These are phyloP conservation scores for Diploptera punctata DNA, from an alignment of 2,888 invertebrate genomes.

Conservation along the genomic window DNA sequence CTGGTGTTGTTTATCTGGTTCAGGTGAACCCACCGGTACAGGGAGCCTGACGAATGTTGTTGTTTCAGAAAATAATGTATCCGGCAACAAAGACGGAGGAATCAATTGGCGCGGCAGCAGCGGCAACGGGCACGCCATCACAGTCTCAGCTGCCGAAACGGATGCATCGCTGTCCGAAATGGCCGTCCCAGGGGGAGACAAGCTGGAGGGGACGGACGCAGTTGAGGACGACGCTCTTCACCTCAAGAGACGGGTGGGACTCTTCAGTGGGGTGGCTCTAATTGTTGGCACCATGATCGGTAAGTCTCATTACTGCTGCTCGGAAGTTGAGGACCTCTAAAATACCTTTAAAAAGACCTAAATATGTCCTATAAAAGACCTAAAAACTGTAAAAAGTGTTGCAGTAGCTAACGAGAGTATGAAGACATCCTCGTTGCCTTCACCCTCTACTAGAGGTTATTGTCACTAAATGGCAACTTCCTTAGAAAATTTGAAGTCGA, in stretches of 20 bases:
- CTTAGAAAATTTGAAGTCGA: no score
- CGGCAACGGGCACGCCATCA: conserved; percentile 20
- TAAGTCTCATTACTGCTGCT: conserved; percentile 49
- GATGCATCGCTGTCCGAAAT: conserved; percentile 42
- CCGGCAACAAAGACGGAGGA: conserved; percentile 25
- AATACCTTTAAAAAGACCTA: no score
- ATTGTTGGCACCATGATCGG: conserved; percentile 99
- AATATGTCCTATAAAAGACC: no score
- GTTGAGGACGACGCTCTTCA: conserved; percentile 96
- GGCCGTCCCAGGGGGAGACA: conserved; percentile 55
- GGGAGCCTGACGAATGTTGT: not conserved
- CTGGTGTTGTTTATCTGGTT: no score
- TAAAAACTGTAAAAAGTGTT: no score
- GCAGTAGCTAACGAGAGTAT: no score
- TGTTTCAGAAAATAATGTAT: conserved; percentile 33
- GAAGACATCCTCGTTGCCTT: no score
- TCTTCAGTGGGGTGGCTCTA: conserved; percentile 98
- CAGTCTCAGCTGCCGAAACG: conserved; percentile 12
- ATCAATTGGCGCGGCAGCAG: conserved; percentile 23
- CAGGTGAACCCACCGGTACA: conserved; percentile 6
- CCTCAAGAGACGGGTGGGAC: conserved; percentile 99
- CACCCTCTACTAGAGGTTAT: no score
- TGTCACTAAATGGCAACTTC: no score
- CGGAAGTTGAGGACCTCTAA: no score
- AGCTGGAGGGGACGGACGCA: conserved; percentile 92